Evolutionary conservation across 2,113 vertebrate genomes (phyloP), one percentile per base, ranked within the genome.

Genomic region (Pterophyllum scalare): DNA sequence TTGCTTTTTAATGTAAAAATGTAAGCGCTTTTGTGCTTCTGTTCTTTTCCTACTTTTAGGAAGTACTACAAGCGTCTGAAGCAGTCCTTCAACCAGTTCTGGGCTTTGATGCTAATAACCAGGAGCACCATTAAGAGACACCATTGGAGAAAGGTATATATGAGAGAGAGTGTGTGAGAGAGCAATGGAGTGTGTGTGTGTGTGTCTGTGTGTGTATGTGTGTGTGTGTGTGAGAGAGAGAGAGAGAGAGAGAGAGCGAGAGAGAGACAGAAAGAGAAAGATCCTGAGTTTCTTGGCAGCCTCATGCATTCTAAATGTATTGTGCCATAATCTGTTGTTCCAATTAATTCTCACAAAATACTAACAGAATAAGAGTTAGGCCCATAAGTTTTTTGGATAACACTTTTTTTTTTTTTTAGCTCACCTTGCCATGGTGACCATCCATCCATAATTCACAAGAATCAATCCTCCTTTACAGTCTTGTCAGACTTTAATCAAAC

Each of bases 31-130:
- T n/a, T 85, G 54, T 85, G 7, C 43, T 59, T 46, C 43, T 79
- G 59, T 60, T 57, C 72, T 67, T 83, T 65, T 3, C 74, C 62
- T 80, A 65, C 62, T 58, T 87, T 28, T 64, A 98, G 97, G 91
- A 97, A 97, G 83, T 92, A 92, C 88, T 97, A 94, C 92, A 97
- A 93, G 92, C 96, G 91, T 64, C 80, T 97, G 88, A 97, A 93
- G 91, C 95, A 94, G 84, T 95, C 93, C 49, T 95, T 97, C 72
- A 89, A 89, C 19, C 97, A 96, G 85, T 97, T 97, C 90, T 96
- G 96, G 92, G 94, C 96, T 0, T 74, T 94, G 15, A 92, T 97
- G 94, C 95, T 97, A 84, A 96, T 97, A 80, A 96, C 96, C 28
- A 96, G 95, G 76, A 75, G 93, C 87, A 93, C 92, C 80, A 91